Conservation (phyloP, 64 coral and sea anemone species). For the Montipora efflorescens region DNA sequence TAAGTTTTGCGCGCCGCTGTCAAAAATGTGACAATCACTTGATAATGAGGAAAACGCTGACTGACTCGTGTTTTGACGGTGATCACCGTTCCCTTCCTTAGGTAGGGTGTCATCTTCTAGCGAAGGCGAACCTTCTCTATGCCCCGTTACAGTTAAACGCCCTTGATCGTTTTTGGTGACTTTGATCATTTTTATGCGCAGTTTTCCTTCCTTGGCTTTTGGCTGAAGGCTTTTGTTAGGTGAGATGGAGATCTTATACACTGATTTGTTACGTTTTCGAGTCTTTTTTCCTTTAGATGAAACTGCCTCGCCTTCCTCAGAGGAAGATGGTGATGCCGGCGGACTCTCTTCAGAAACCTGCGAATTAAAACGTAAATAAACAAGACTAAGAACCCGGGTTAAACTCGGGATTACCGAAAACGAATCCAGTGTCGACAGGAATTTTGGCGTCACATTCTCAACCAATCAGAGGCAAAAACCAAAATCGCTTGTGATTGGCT, state of each 20-base stretch:
- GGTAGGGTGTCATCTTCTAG: constrained; percentile 14
- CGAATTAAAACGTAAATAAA: neutral
- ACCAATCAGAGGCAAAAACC: too few species aligned
- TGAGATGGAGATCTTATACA: constrained; percentile 39
- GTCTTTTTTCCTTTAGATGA: constrained; percentile 25
- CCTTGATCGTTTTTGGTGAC: constrained; percentile 40
- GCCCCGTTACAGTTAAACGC: constrained; percentile 33
- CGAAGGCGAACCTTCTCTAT: constrained; percentile 40
- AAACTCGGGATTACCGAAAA: too few species aligned
- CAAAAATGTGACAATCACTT: constrained; percentile 17
- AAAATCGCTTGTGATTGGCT: too few species aligned
- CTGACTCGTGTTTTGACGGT: neutral
- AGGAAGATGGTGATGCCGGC: constrained; percentile 29
- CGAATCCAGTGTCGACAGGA: too few species aligned
- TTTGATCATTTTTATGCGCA: constrained; percentile 33
- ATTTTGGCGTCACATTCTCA: too few species aligned
- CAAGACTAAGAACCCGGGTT: too few species aligned
- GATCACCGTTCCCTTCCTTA: neutral
- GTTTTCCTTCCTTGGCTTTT: neutral
- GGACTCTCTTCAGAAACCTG: constrained; percentile 45
- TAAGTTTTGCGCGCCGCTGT: neutral
- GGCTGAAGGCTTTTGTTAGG: constrained; percentile 33
- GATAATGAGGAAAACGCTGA: neutral
- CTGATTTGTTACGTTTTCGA: constrained; percentile 11
- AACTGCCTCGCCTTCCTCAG: constrained; percentile 16